Conservation (phyloP, 2,797 vertebrate species). For the Hafferia zeledoni region DNA sequence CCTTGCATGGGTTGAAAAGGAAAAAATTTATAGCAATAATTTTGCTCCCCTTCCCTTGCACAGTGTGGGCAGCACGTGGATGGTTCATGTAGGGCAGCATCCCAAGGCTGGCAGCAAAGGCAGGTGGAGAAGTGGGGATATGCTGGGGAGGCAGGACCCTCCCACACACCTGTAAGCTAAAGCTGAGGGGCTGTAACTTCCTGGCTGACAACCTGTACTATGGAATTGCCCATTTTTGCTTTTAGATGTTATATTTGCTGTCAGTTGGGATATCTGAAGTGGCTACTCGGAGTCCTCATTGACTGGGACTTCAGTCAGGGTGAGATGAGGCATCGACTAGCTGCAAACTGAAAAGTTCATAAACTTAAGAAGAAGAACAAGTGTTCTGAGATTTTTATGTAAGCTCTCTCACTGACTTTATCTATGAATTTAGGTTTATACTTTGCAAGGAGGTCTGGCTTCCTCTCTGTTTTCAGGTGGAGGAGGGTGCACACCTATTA, state of each 20-base stretch:
- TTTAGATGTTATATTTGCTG: not conserved
- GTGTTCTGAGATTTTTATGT: not conserved
- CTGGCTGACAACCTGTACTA: not conserved
- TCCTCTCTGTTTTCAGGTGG: not conserved
- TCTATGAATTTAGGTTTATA: not conserved
- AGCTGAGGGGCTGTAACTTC: not conserved
- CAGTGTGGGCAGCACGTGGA: fast-evolving
- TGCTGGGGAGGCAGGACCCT: not conserved
- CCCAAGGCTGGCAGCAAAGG: not conserved
- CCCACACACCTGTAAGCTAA: not conserved
- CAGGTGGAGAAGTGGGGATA: not conserved
- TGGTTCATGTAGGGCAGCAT: fast-evolving
- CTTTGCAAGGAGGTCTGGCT: not conserved
- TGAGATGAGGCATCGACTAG: not conserved
- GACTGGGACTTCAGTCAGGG: not conserved
- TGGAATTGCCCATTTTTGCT: not conserved
- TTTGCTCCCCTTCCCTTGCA: not conserved
- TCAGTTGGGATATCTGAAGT: not conserved
- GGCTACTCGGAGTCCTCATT: not conserved
- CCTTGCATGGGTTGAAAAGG: not conserved
- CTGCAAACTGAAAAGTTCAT: not conserved
- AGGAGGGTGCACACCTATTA: not conserved
- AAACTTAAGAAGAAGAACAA: not conserved
- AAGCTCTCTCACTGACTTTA: not conserved
- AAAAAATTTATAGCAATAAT: not conserved